A percentile compares a stretch with the other conserved stretches of the same genome.
These are phyloP conservation scores for Berghia stephanieae DNA, from an alignment of 1,140 invertebrate genomes.

Conservation along the genomic window DNA sequence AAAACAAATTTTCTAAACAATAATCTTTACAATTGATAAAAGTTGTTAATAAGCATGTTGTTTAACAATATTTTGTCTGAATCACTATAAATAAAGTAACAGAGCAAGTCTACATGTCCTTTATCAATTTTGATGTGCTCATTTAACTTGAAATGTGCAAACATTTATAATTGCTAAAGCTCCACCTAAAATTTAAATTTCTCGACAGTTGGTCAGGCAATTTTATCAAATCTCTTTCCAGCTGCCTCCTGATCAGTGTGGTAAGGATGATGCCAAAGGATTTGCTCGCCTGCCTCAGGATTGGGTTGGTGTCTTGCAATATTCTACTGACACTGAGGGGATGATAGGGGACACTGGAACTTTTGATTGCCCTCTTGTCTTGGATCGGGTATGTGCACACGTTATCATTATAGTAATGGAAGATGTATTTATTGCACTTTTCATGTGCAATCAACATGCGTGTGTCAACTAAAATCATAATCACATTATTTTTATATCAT, in stretches of 20 bases:
- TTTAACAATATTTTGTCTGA: neutral
- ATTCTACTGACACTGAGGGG: conserved; percentile 39
- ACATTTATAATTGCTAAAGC: neutral
- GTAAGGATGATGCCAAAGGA: conserved; percentile 46
- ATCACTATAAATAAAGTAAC: neutral
- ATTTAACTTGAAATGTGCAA: neutral
- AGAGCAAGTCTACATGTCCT: neutral
- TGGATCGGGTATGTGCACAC: conserved; percentile 50
- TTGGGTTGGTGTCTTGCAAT: conserved; percentile 57
- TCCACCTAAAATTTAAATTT: neutral
- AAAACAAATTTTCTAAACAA: neutral
- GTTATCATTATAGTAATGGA: neutral
- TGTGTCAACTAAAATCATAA: neutral
- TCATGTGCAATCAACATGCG: neutral
- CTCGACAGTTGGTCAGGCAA: neutral
- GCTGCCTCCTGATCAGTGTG: conserved; percentile 45
- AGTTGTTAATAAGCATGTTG: neutral
- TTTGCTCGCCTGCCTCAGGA: conserved; percentile 52
- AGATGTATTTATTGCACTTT: neutral
- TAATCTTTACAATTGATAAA: neutral
- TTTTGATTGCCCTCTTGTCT: conserved; percentile 49
- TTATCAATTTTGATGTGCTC: neutral
- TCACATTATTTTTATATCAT: neutral
- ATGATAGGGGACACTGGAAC: conserved; percentile 32
- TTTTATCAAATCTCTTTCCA: neutral